A percentile compares a stretch with the other conserved stretches of the same genome.
Evolutionary conservation across 2,888 invertebrate species (phyloP).

Genomic region (Ophion costatus): DNA sequence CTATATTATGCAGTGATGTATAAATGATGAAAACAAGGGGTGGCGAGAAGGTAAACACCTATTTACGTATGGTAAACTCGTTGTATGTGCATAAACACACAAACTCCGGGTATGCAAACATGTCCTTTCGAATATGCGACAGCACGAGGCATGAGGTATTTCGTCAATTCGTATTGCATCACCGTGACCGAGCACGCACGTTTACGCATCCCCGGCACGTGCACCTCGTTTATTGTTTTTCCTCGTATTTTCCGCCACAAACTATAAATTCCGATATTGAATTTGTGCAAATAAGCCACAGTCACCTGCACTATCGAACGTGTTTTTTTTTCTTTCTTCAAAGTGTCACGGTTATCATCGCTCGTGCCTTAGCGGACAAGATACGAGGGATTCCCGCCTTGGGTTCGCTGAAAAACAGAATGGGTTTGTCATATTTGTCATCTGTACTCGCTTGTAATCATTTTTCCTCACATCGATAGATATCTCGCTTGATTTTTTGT

Average conservation of each 20-base stretch:
- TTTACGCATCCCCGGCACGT: constrained; percentile 52
- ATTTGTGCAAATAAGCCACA: not conserved
- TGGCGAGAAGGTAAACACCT: constrained; percentile 44
- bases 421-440: not conserved
- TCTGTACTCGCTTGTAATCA: too few relatives aligned
- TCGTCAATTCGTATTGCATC: constrained; percentile 32
- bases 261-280: constrained; percentile 2
- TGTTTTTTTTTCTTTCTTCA: too few relatives aligned
- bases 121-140: constrained; percentile 55
- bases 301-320: not conserved
- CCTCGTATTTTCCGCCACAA: constrained; percentile 51
- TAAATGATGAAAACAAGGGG: constrained; percentile 20
- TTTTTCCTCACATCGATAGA: too few relatives aligned
- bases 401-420: not conserved
- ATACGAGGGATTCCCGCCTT: not conserved
- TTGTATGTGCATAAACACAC: constrained; percentile 57
- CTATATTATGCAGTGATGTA: constrained; percentile 14
- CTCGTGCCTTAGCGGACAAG: not conserved
- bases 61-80: constrained; percentile 58
- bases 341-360: not conserved
- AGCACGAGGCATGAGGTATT: constrained; percentile 16
- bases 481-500: too few relatives aligned
- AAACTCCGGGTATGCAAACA: constrained; percentile 60
- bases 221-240: constrained; percentile 47
- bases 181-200: constrained; percentile 24